These are phyloP conservation scores for Clostera curtula DNA, from an alignment of 2,888 invertebrate species.

Conservation along the genomic window DNA sequence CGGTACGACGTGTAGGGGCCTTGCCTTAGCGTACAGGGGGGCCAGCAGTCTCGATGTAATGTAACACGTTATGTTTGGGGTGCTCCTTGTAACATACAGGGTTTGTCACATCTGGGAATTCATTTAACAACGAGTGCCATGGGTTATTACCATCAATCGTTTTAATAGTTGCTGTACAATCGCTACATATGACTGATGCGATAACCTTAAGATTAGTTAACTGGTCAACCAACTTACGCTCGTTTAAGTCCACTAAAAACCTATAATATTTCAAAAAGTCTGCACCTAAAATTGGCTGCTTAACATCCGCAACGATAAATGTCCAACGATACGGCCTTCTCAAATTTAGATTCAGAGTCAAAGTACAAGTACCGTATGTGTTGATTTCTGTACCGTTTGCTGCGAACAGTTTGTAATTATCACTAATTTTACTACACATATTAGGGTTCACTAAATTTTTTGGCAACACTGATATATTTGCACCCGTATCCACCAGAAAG, in stretches of 20 bases:
- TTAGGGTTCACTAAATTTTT: too few species aligned
- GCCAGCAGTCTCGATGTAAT: constrained; percentile 11
- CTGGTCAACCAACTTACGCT: constrained; percentile 1
- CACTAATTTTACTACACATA: not conserved
- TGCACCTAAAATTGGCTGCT: constrained; percentile 7
- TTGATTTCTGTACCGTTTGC: constrained; percentile 6
- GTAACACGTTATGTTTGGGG: constrained; percentile 5
- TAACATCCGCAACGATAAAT: constrained; percentile 8
- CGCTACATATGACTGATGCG: constrained; percentile 1
- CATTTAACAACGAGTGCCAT: not conserved
- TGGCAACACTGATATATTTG: constrained; percentile 5
- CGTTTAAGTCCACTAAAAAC: constrained; percentile 4
- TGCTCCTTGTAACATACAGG: constrained; percentile 7
- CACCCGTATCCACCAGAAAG: constrained; percentile 9
- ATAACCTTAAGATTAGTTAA: constrained; percentile 1
- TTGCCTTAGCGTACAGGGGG: constrained; percentile 5
- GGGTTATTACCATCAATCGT: constrained; percentile 1
- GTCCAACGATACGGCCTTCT: constrained; percentile 7
- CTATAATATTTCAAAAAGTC: constrained; percentile 5
- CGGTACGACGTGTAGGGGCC: not conserved
- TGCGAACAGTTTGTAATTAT: constrained; percentile 5
- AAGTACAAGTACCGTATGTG: constrained; percentile 5
- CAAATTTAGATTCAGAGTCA: constrained; percentile 5
- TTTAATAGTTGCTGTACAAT: not conserved
- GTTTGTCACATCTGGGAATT: constrained; percentile 8